Percentiles rank a stretch among this genome's conserved stretches.
These are phyloP conservation scores for Ornithorhynchus anatinus DNA, from an alignment of 2,113 vertebrate genomes.

Conservation along the genomic window DNA sequence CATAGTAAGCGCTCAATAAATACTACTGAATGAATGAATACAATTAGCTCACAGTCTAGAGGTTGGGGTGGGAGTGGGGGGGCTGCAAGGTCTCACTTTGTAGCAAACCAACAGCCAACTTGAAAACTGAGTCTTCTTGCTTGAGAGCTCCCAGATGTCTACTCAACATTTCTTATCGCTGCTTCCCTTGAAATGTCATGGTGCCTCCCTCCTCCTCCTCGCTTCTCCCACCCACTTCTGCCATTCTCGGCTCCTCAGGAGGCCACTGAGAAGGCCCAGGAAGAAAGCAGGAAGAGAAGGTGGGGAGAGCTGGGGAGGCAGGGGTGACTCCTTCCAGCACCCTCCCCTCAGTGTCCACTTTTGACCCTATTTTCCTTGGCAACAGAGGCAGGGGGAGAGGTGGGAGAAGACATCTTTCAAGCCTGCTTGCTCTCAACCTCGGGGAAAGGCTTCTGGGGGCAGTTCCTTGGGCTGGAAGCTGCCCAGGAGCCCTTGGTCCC, in stretches of 20 bases:
- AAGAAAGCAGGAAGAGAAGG: not conserved
- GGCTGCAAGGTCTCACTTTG: not conserved
- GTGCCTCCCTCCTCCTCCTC: not conserved
- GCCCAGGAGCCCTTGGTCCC: no score
- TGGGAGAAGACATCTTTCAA: no score
- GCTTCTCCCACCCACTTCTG: no score
- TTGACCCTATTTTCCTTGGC: no score
- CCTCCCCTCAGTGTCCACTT: no score
- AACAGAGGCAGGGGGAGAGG: no score
- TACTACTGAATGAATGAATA: not conserved
- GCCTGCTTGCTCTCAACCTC: not conserved
- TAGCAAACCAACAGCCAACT: not conserved
- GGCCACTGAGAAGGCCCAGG: not conserved
- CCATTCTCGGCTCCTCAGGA: no score
- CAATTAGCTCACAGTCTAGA: no score
- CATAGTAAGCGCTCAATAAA: no score
- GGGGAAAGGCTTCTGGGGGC: not conserved
- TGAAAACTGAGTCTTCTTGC: constrained; percentile 4
- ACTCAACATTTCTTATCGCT: not conserved
- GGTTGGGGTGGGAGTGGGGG: not conserved
- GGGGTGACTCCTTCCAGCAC: no score
- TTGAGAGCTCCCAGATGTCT: not conserved
- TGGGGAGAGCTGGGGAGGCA: no score
- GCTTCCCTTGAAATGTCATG: not conserved
- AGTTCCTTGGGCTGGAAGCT: not conserved